Evolutionary conservation across 2,888 invertebrate species (phyloP).

Genomic region (Idaea biselata): DNA sequence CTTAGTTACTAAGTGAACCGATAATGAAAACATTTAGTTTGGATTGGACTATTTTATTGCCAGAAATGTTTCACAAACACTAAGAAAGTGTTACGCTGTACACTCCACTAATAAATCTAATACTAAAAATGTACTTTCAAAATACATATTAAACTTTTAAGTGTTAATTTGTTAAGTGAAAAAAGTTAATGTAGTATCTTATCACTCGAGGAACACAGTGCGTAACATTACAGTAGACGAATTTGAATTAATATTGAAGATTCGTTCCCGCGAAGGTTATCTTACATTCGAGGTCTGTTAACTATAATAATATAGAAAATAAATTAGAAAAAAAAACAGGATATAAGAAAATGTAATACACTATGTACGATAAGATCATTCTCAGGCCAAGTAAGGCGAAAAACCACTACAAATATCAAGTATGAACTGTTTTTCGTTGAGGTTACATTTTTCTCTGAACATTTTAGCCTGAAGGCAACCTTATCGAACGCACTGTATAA

Average conservation of each 20-base stretch:
- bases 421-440: too few relatives aligned
- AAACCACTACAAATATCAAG: too few relatives aligned
- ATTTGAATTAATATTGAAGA: constrained; percentile 59
- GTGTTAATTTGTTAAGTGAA: constrained; percentile 36
- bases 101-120: constrained; percentile 67
- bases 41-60: constrained; percentile 79
- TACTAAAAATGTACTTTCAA: constrained; percentile 67
- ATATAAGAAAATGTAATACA: constrained; percentile 40
- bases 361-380: background rate
- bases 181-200: constrained; percentile 28
- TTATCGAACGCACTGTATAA: constrained; percentile 32
- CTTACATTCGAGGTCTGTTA: constrained; percentile 74
- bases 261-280: constrained; percentile 61
- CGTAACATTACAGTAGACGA: constrained; percentile 42
- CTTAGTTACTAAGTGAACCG: constrained; percentile 4
- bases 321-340: constrained; percentile 69
- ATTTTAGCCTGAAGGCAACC: background rate
- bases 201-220: constrained; percentile 59
- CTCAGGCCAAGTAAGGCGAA: constrained; percentile 13
- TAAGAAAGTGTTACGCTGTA: constrained; percentile 70
- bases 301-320: constrained; percentile 75
- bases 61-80: constrained; percentile 78
- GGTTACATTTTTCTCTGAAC: background rate
- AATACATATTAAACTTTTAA: constrained; percentile 53
- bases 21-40: constrained; percentile 36